These are phyloP conservation scores for Dermatemys mawii DNA, from an alignment of 2,113 vertebrate species.

Conservation along the genomic window DNA sequence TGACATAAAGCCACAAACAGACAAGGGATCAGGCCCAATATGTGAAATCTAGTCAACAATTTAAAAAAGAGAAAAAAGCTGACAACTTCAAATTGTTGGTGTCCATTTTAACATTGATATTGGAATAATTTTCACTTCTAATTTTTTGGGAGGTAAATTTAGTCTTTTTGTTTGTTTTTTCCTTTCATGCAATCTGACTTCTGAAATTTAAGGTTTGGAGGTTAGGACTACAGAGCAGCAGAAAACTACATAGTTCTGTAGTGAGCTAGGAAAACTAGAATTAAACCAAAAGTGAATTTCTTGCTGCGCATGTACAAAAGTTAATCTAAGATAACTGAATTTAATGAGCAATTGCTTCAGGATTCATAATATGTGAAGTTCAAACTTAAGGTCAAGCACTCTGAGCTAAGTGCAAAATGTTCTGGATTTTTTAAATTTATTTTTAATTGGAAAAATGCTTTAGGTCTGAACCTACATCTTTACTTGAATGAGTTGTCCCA, in stretches of 20 bases:
- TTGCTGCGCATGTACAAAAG: neutral
- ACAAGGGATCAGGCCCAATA: neutral
- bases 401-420: neutral
- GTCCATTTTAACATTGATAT: neutral
- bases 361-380: neutral
- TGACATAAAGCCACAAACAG: neutral
- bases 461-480: neutral
- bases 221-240: neutral
- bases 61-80: neutral
- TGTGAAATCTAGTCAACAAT: neutral
- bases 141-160: neutral
- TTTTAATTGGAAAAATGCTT: neutral
- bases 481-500: neutral
- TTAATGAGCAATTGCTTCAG: neutral
- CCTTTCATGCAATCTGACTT: neutral
- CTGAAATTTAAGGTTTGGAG: neutral
- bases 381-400: neutral
- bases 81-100: neutral
- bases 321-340: neutral
- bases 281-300: neutral
- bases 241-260: neutral
- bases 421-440: neutral
- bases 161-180: neutral
- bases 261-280: neutral
- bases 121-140: neutral